Evolutionary conservation across 2,113 vertebrate species (phyloP), one percentile per base, ranked within the genome.

Genomic region (crab-eating macaque (Macaca fascicularis)): DNA sequence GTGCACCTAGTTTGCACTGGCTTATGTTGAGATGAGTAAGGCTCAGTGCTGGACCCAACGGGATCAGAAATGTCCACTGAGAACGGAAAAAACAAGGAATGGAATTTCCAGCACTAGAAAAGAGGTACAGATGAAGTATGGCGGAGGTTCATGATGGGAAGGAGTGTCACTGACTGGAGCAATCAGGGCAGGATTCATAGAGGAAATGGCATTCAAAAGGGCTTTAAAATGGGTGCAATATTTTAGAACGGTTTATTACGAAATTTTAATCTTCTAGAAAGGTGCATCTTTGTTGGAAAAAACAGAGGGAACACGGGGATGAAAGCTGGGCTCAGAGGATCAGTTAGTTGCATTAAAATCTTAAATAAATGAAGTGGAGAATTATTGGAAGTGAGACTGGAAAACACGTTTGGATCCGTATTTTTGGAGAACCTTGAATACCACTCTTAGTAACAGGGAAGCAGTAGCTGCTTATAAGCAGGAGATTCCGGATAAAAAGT

Each of bases 141-240:
- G 40, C 6, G 20, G 32, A 14, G 40, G 13, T 76, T 82, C n/a
- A 27, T 32, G 43, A 75, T 2, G 19, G 40, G 16, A 61, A 55
- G 27, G 8, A 16, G 25, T 3, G 0, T 19, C 20, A 4, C 4
- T 78, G 59, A 1, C 43, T 19, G 4, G 14, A 17, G 38, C 25
- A 48, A 3, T 23, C 30, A 35, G 35, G 32, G 12, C 64, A 43
- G 23, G 10, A 43, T 85, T 84, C 50, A 38, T 57, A 32, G 70
- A 85, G n/a, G 23, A 92, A 61, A 55, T 5, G 8, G 27, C 14
- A 9, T n/a, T 72, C 4, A 5, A 82, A 16, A 52, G 61, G 30
- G 5, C 3, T 59, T 78, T 69, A 30, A 45, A 83, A 83, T 8
- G 19, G 16, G 27, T 59, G 14, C 38, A 3, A 3, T 50, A 30